Base-by-base conservation (phyloP, 2,797 vertebrate genomes). In the Eulemur albifrons region DNA sequence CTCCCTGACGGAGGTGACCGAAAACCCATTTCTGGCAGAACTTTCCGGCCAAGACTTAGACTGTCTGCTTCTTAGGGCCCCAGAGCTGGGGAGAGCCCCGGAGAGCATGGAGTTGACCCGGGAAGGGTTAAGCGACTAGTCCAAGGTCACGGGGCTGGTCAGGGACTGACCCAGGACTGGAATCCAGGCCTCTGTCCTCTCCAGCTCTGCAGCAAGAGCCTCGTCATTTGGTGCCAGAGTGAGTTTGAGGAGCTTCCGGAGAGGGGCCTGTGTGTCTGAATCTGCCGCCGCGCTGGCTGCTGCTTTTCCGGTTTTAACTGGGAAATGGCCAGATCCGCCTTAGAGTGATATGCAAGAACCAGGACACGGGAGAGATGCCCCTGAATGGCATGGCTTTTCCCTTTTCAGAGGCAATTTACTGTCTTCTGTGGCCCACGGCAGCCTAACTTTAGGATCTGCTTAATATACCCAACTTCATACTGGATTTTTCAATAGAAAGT, bases 271-370 rank as follows among this genome's bases (percentile, higher is more conserved):
- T 90, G 88, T 96, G 96, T 97, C 97, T 93, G 86, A 89, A 91
- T 88, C 94, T 48, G 86, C 93, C 32, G 6, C 93, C 35, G 1
- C 79, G 86, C 96, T 96, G 97, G 96, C 97, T 93, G 97, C 96
- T 30, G 70, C 93, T 65, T 90, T 97, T 98, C 97, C 97, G 97
- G 97, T 95, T 93, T 93, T 52, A 79, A 88, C 96, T 97, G 97
- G 95, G 96, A 61, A 80, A 38, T 93, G 5, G 96, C 97, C 97
- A 97, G 94, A 65, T 65, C 84, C 86, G 96, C 88, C 93, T 90
- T 63, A 50, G 77, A 70, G 59, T 76, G 77, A 76, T 17, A 85
- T 21, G 86, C 65, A 83, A 65, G 91, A 95, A 76, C 57, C 96
- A 91, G 92, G 90, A 50, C 52, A 0, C 1, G 21, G 69, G 89